phyloP scores from a whole-genome alignment of 2,113 vertebrate species.

The Vanacampus margaritifer region DNA sequence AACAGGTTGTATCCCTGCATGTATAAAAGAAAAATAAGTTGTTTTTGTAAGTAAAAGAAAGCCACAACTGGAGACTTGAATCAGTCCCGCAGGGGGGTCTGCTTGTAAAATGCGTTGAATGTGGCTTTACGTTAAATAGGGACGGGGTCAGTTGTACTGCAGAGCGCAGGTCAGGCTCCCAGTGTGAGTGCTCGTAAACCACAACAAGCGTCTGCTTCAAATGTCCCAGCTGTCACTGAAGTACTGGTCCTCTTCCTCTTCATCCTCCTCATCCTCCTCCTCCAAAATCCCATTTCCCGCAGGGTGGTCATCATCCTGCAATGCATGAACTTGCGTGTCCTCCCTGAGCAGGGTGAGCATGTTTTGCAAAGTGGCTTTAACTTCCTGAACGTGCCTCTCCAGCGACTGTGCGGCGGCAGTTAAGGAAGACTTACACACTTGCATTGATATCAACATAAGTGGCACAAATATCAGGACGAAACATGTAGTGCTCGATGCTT shows the following conservation, averaged over 20 bases:
- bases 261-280: slow-evolving; percentile 61
- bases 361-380: slow-evolving; percentile 74
- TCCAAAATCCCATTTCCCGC: slow-evolving; percentile 49
- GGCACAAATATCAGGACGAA: slow-evolving; percentile 15
- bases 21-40: too few relatives aligned
- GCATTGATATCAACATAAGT: slow-evolving; percentile 32
- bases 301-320: slow-evolving; percentile 52
- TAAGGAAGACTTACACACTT: slow-evolving; percentile 66
- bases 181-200: slow-evolving; percentile 40
- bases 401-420: slow-evolving; percentile 77
- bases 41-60: neutral
- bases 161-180: slow-evolving; percentile 42
- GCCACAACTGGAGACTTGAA: slow-evolving; percentile 14
- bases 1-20: slow-evolving; percentile 6
- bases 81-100: slow-evolving; percentile 25
- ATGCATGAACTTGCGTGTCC: slow-evolving; percentile 48
- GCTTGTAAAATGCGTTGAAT: slow-evolving; percentile 23
- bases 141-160: slow-evolving; percentile 35
- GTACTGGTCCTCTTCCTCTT: slow-evolving; percentile 75
- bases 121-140: slow-evolving; percentile 46
- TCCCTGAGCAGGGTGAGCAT: slow-evolving; percentile 68
- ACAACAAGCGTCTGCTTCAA: slow-evolving; percentile 55
- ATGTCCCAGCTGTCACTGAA: slow-evolving; percentile 81
- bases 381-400: slow-evolving; percentile 82
- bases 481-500: slow-evolving; percentile 28